Base-by-base conservation (phyloP, 2,888 invertebrate genomes). In the Pristionchus arcanus region DNA sequence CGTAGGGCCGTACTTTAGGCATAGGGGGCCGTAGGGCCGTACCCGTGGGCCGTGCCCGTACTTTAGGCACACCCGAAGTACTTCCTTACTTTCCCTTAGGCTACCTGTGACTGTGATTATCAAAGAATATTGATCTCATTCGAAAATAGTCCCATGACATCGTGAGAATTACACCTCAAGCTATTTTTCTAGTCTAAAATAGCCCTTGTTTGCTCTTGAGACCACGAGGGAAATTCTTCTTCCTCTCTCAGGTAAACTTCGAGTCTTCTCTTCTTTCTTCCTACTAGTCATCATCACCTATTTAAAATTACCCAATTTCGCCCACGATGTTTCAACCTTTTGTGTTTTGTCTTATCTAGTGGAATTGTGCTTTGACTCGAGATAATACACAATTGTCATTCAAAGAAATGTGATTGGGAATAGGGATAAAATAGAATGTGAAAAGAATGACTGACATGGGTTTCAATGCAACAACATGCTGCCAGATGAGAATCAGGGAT, bases 401-500 rank as follows among this genome's bases (percentile, higher is more conserved):
- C n/a, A n/a, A n/a, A n/a, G n/a, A n/a, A n/a, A n/a, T n/a, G n/a
- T n/a, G n/a, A n/a, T n/a, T n/a, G n/a, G n/a, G n/a, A n/a, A n/a
- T n/a, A n/a, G n/a, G n/a, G n/a, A n/a, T n/a, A n/a, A n/a, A n/a
- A n/a, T n/a, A n/a, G n/a, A n/a, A n/a, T n/a, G n/a, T n/a, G n/a
- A n/a, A n/a, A n/a, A n/a, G n/a, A n/a, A n/a, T 31, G 19, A 77
- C 77, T 77, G 7, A 89, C 90, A 37, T 91, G 77, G 25, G 25
- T 90, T 13, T 91, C 91, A 28, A 91, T 90, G 89, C 93, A 94
- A 91, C 94, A 94, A 88, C 94, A 94, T 37, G 91, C 91, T 19
- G 93, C 92, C 37, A 93, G 87, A 83, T 91, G 90, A 28, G 90
- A 66, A 31, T 92, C 92, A 28, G 92, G 91, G 25, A 91, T 90